Evolutionary conservation across 2,888 invertebrate species (phyloP), one percentile per base, ranked within the genome.

Genomic region (Atrina japonica): DNA sequence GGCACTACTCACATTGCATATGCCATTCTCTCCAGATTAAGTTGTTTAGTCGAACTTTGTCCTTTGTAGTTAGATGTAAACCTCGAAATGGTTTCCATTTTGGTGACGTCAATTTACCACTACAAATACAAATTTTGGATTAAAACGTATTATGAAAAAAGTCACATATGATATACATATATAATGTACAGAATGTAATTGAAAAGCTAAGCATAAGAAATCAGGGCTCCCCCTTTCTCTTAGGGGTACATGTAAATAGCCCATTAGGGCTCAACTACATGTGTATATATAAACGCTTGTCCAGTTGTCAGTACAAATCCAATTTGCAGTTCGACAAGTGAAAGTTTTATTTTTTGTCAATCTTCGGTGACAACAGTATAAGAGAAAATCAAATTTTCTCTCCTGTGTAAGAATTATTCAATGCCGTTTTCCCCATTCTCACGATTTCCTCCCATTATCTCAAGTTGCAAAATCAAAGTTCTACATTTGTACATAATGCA

Each of bases 41-140:
- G 92, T 99, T 99, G 94, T 99, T 99, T 86, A 99, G 93, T 83
- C 99, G 94, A 88, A 99, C 98, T 92, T 99, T 98, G 93, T 99
- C 99, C 92, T 99, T 99, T 96, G 98, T 97, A 86, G 96, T 94
- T 77, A 99, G 92, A 87, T 98, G 95, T 88, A 99, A 95, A 79
- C 99, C 99, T 93, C 98, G 97, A 93, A 99, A 99, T 89, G 97
- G 95, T 92, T 99, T 99, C 99, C 99, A 99, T 94, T 99, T 98
- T 77, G 99, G 99, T 78, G 99, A 99, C 72, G 99, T 98, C 92
- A 99, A 92, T 93, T 98, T 98, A 93, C 98, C 98, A 93, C 97
- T 93, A 72, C 75, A 86, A 76, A 50, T 59, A 88, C 94, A 41
- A 16, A 49, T 18, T 27, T 29, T 16, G 29, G 16, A 27, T 7